Evolutionary conservation across 2,113 vertebrate genomes (phyloP), one percentile per base, ranked within the genome.

Genomic region (Lophotis ruficrista): DNA sequence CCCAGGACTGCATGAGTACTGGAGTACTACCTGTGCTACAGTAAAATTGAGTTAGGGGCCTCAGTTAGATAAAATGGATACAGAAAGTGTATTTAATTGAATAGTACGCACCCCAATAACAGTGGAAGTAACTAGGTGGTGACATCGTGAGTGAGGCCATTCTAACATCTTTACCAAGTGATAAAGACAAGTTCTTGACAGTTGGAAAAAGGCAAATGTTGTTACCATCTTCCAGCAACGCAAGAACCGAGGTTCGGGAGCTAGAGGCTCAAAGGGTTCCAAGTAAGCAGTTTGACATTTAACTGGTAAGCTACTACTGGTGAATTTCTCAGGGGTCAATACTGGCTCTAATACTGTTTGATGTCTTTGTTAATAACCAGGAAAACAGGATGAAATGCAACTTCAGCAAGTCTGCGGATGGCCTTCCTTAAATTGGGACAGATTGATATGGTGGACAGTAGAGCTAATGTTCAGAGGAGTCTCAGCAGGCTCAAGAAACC

Each of bases 81-180:
- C 10, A 56, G 62, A 50, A 28, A 61, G 13, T 53, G 56, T 66
- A 66, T 1, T 23, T 7, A 83, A 27, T 20, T 30, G 9, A 57
- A 16, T 3, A 43, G 21, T 6, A 45, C 2, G 31, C 31, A 56
- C 20, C 20, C 6, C 18, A 84, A 3, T 4, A 22, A 25, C 16
- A 30, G 47, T 22, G 24, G 48, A 84, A 31, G 41, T 7, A 10
- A 10, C 5, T 21, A 12, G 0, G 17, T 71, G 37, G 51, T 56
- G 48, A 51, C 53, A 38, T 2, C 1, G 0, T 14, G 37, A 43
- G 0, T 14, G 51, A 58, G 47, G 48, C 45, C 28, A 22, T 45
- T 69, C 30, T 6, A 50, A 47, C 25, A 51, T 31, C 61, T 76
- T 45, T 8, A 76, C 8, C 22, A 41, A 19, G 28, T 24, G 22